phyloP scores from a whole-genome alignment of 2,797 vertebrate species.

The Sebastes itinus region DNA sequence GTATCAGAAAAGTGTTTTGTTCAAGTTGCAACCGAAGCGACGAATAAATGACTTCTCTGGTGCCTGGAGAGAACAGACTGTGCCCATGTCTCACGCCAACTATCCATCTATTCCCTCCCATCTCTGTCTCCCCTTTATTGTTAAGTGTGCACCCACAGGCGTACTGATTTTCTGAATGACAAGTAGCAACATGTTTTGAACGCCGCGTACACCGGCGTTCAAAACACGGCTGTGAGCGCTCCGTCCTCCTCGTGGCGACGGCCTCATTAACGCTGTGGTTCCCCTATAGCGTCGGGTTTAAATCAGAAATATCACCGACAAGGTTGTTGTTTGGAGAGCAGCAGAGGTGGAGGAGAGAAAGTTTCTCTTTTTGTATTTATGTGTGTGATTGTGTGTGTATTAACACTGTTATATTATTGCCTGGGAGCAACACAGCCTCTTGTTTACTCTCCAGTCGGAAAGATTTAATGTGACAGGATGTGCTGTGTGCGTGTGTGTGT shows the following conservation, averaged over 20 bases:
- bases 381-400: not conserved
- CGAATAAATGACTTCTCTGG: not conserved
- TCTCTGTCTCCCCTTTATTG: not conserved
- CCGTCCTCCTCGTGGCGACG: too few species aligned
- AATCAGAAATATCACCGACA: too few species aligned
- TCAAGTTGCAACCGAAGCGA: not conserved
- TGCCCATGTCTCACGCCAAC: not conserved
- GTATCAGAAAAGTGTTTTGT: not conserved
- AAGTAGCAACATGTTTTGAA: constrained; percentile 1
- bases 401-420: not conserved
- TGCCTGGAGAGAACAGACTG: not conserved
- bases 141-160: not conserved
- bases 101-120: not conserved
- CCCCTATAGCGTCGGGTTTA: too few species aligned
- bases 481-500: not conserved
- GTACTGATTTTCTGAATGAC: not conserved
- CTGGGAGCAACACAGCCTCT: not conserved
- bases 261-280: too few species aligned
- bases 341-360: not conserved
- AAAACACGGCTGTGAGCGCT: too few species aligned
- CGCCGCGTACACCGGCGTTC: too few species aligned
- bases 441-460: constrained; percentile 9
- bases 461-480: not conserved
- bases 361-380: not conserved
- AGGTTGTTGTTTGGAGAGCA: not conserved